Evolutionary conservation across 2,113 vertebrate genomes (phyloP).

Genomic region (Motacilla alba): DNA sequence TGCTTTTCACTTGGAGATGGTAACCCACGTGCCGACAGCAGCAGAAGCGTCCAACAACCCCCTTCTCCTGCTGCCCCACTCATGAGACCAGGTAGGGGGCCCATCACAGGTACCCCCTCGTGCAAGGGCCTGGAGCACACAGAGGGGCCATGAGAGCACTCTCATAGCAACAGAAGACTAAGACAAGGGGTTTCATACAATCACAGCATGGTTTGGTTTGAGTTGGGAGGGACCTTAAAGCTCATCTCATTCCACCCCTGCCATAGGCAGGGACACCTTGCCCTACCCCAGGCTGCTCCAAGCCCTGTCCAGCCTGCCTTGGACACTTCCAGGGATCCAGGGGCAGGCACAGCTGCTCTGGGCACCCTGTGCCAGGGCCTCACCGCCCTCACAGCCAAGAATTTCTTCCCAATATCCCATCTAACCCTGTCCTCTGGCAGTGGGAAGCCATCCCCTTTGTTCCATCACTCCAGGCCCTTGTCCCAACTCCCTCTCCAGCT

Average conservation of each 20-base stretch:
- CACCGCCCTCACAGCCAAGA: rapidly evolving
- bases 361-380: background rate
- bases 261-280: background rate
- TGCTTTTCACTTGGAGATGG: background rate
- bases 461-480: background rate
- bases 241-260: background rate
- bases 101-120: rapidly evolving
- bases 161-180: rapidly evolving
- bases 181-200: background rate
- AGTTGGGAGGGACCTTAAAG: background rate
- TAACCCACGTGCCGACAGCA: background rate
- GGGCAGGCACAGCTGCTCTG: background rate
- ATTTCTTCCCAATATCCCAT: background rate
- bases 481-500: background rate
- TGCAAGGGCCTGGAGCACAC: background rate
- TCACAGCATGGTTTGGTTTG: background rate
- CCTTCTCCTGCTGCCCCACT: background rate
- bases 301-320: rapidly evolving
- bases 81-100: rapidly evolving
- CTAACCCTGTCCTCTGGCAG: background rate
- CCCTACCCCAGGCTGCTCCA: rapidly evolving
- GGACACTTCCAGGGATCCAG: background rate
- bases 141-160: rapidly evolving
- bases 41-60: background rate
- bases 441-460: background rate